Percentiles rank a stretch among this genome's conserved stretches.
Evolutionary conservation across 2,888 invertebrate genomes (phyloP).

Genomic region (Cosmia pyralina): DNA sequence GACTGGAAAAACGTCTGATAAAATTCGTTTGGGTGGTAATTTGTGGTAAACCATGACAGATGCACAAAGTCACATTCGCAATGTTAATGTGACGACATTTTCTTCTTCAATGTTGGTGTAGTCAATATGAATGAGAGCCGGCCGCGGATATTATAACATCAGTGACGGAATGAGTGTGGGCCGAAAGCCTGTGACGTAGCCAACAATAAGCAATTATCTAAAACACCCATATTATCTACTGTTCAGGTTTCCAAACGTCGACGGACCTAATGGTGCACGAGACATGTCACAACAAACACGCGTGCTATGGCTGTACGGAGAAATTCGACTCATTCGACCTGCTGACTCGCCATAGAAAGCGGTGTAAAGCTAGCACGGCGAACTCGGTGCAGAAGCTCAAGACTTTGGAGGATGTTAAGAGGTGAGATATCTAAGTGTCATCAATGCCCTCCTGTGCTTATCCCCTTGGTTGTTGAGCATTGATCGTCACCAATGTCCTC

Average conservation of each 20-base stretch:
- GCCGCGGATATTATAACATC: not conserved
- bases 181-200: not conserved
- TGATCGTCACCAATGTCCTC: not conserved
- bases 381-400: slow-evolving; percentile 70
- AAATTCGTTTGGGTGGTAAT: no score
- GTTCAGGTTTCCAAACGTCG: slow-evolving; percentile 79
- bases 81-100: no score
- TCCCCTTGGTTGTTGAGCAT: not conserved
- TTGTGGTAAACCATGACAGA: no score
- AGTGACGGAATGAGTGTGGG: not conserved
- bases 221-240: not conserved
- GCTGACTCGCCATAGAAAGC: slow-evolving; percentile 75
- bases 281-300: slow-evolving; percentile 81
- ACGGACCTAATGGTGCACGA: slow-evolving; percentile 86
- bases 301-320: slow-evolving; percentile 81
- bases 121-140: not conserved
- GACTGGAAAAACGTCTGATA: no score
- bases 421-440: slow-evolving; percentile 64
- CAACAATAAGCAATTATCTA: not conserved
- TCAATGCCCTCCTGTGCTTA: not conserved
- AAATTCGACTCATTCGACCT: slow-evolving; percentile 78
- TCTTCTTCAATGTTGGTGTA: not conserved
- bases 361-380: slow-evolving; percentile 71
- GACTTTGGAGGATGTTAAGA: slow-evolving; percentile 79
- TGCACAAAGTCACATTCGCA: no score